Evolutionary conservation across 2,113 vertebrate species (phyloP), one percentile per base, ranked within the genome.

Genomic region (Heterochromis multidens): DNA sequence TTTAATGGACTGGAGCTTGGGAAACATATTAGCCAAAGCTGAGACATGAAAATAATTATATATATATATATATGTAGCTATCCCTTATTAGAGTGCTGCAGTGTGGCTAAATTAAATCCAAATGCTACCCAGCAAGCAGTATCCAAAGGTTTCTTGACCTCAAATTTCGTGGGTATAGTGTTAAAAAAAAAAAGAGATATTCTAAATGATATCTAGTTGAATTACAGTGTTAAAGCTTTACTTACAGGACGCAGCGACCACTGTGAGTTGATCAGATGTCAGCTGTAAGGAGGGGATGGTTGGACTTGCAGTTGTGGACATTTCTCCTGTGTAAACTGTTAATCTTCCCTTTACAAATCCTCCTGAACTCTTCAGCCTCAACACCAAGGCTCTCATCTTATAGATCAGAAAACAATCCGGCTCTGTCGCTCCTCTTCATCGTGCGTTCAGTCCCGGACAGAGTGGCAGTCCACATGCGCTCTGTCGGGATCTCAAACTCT

Each of bases 241-340:
- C 96, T 96, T 87, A 97, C 96, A 93, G 77, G 95, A 94, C 1
- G 94, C 96, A 83, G 92, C 93, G 35, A 96, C 79, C 81, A 95
- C 90, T 3, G 92, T 94, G 88, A 96, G 86, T 79, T 96, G 95
- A 31, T 96, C 95, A 19, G 92, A 80, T 2, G 92, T 90, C 88
- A 95, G 85, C 81, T 87, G 87, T 23, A 87, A 81, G 23, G 94
- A 86, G 37, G 93, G 88, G 2, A 76, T 58, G 61, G 92, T 95
- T 58, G 94, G 93, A 88, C 85, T 87, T 60, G 85, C 84, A 80
- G 91, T 72, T 80, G 93, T 94, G 91, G 92, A 93, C 95, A 96
- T 96, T 70, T 96, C 95, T 84, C 85, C 77, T n/a, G 80, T 88
- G 87, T 58, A 46, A 83, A 82, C 52, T 37, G 74, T 83, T 2